A percentile compares a stretch with the other conserved stretches of the same genome.
phyloP scores from a whole-genome alignment of 2,113 vertebrate genomes.

The Pluvialis apricaria region DNA sequence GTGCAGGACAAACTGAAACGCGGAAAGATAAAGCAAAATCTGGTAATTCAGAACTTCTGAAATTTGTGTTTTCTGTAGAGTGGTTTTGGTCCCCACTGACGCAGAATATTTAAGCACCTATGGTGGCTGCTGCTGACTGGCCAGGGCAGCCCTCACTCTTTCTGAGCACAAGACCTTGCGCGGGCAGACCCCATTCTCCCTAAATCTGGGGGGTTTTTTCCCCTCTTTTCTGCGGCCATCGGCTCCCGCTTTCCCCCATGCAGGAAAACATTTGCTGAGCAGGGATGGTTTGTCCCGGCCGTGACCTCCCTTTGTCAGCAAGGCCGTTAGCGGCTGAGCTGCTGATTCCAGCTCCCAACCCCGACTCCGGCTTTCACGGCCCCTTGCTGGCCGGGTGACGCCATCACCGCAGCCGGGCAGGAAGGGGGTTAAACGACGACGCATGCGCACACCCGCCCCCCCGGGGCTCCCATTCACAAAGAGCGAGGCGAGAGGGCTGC shows the following conservation, averaged over 20 bases:
- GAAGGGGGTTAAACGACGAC: accelerated
- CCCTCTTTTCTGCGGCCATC: background rate
- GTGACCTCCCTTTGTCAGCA: background rate
- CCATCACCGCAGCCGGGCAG: background rate
- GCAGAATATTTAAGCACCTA: accelerated
- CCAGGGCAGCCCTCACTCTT: accelerated
- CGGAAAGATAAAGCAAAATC: background rate
- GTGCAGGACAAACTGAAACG: accelerated
- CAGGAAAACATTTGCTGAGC: background rate
- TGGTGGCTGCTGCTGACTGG: background rate
- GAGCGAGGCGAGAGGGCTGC: background rate
- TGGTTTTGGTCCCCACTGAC: background rate
- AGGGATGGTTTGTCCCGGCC: background rate
- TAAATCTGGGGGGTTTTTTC: background rate
- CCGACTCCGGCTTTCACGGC: background rate
- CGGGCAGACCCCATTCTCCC: background rate
- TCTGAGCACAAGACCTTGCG: accelerated
- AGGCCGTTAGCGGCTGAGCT: background rate
- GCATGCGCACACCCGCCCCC: background rate
- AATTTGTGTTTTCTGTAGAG: accelerated
- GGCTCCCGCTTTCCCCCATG: background rate
- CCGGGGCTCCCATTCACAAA: slow-evolving; percentile 2
- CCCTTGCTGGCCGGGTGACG: background rate
- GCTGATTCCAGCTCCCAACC: background rate
- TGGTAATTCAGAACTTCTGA: background rate